Evolutionary conservation across 2,888 invertebrate species (phyloP).

Genomic region (Apamea crenata): DNA sequence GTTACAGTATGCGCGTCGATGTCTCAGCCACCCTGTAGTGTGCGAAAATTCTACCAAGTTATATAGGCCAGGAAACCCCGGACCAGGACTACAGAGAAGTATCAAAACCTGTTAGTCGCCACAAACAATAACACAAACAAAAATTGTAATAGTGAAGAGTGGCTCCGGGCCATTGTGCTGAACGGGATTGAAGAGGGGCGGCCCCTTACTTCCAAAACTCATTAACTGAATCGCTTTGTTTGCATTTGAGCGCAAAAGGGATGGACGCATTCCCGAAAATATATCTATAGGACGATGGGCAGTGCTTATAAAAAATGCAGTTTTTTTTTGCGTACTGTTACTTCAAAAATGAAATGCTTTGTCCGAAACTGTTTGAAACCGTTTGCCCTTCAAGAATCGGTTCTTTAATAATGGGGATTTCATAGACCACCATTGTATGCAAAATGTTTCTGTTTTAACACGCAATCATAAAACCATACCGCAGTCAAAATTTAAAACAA

Average conservation of each 20-base stretch:
- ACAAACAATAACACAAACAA: constrained; percentile 29
- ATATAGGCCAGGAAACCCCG: not conserved
- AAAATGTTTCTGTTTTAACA: not conserved
- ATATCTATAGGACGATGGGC: not conserved
- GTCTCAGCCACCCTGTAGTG: not conserved
- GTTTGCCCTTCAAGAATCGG: not conserved
- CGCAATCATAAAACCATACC: not conserved
- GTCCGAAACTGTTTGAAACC: not conserved
- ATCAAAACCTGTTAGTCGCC: constrained; percentile 2
- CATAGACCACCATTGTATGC: not conserved
- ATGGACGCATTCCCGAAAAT: constrained; percentile 2
- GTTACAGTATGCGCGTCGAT: not conserved
- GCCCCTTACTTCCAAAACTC: constrained; percentile 28
- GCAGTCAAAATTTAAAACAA: not conserved
- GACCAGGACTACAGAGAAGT: not conserved
- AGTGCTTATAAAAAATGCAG: not conserved
- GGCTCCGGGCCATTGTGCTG: constrained; percentile 27
- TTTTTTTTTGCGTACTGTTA: not conserved
- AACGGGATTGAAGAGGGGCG: constrained; percentile 20
- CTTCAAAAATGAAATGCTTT: not conserved
- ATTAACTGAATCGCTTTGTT: constrained; percentile 53
- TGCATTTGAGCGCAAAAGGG: constrained; percentile 37
- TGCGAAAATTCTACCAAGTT: not conserved
- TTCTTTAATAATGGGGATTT: not conserved
- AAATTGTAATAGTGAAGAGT: constrained; percentile 13